Percentiles rank a stretch among this genome's conserved stretches.
Conservation (phyloP, 2,888 invertebrate genomes). For the Eristalis intricaria region DNA sequence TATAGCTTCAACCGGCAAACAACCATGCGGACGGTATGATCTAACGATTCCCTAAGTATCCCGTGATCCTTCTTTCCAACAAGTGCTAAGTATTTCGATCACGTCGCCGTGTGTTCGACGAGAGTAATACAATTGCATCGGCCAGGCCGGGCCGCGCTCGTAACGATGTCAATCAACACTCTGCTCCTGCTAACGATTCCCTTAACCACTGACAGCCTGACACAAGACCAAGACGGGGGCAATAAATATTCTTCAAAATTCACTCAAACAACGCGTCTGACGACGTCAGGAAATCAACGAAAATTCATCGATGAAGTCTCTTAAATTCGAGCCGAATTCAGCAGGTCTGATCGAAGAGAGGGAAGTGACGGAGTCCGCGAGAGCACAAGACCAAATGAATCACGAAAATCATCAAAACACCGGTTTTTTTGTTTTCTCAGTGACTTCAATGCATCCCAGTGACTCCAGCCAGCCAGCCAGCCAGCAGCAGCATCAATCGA, state of each 20-base stretch:
- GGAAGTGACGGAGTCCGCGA: neutral
- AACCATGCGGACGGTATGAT: neutral
- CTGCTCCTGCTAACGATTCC: constrained; percentile 37
- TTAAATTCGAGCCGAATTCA: constrained; percentile 23
- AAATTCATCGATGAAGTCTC: constrained; percentile 1
- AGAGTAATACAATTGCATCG: constrained; percentile 34
- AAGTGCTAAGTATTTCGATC: constrained; percentile 20
- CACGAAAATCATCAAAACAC: constrained; percentile 59
- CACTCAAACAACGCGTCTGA: too few relatives aligned
- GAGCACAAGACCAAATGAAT: constrained; percentile 34
- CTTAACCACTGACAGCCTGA: constrained; percentile 14
- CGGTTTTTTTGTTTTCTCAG: constrained; percentile 35
- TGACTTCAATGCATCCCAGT: neutral
- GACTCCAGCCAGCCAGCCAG: constrained; percentile 34
- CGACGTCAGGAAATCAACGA: neutral
- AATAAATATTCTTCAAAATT: neutral
- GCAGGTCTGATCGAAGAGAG: neutral
- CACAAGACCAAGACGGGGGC: neutral
- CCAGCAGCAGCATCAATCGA: constrained; percentile 56
- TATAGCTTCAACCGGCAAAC: too few relatives aligned
- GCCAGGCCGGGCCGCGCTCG: neutral
- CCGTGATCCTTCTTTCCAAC: constrained; percentile 5
- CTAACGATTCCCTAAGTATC: neutral
- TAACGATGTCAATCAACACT: constrained; percentile 11
- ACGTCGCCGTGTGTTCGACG: constrained; percentile 2